These are phyloP conservation scores for Geotrypetes seraphini DNA, from an alignment of 2,797 vertebrate species.

Conservation along the genomic window DNA sequence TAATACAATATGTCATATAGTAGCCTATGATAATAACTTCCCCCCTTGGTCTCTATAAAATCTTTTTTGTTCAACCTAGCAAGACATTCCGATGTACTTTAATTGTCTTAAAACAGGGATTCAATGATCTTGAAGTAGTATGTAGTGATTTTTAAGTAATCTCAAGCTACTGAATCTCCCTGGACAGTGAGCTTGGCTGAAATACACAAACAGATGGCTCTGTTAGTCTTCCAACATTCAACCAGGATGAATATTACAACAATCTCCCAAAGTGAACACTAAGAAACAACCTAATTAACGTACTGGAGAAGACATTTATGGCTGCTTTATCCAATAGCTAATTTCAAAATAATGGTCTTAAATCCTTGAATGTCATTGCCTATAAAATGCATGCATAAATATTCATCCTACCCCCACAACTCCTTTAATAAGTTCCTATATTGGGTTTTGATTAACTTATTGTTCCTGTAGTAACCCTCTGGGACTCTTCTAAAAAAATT, in stretches of 20 bases:
- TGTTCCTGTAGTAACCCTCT: too few relatives aligned
- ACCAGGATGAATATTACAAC: slow-evolving; percentile 1
- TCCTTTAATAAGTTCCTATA: too few relatives aligned
- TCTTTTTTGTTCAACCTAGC: slow-evolving; percentile 14
- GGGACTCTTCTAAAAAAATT: too few relatives aligned
- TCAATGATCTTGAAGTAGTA: slow-evolving; percentile 26
- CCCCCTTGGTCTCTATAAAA: too few relatives aligned
- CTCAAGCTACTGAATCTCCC: slow-evolving; percentile 27
- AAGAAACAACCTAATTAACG: background rate
- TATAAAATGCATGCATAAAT: too few relatives aligned
- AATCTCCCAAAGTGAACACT: background rate
- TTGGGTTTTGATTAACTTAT: too few relatives aligned
- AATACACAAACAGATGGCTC: slow-evolving; percentile 17
- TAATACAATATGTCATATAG: too few relatives aligned
- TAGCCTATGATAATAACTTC: too few relatives aligned
- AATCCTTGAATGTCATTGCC: too few relatives aligned
- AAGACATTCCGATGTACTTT: slow-evolving; percentile 13
- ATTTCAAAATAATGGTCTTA: too few relatives aligned
- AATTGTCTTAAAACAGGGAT: slow-evolving; percentile 10
- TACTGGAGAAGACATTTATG: background rate
- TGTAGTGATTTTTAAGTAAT: slow-evolving; percentile 37
- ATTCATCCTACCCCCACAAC: too few relatives aligned
- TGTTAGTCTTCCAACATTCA: slow-evolving; percentile 8
- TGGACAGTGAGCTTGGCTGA: slow-evolving; percentile 26
- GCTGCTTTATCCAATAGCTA: too few relatives aligned